Percentiles rank a stretch among this genome's conserved stretches.
phyloP scores from a whole-genome alignment of 2,113 vertebrate species.

The Megaceryle maxima region DNA sequence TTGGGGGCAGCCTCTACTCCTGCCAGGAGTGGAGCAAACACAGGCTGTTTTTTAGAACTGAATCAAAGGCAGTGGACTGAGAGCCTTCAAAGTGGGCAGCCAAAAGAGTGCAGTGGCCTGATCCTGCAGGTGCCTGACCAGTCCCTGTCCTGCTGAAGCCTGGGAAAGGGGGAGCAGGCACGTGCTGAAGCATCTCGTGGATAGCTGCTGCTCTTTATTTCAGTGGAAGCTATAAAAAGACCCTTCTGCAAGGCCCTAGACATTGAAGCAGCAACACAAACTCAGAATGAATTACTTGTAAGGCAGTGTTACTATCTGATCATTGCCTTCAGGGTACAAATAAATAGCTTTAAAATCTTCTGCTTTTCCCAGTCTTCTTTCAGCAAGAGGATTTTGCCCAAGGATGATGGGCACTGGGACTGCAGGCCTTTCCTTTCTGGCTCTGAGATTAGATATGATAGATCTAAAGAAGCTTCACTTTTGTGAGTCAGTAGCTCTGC shows the following conservation, averaged over 20 bases:
- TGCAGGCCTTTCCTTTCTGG: not conserved
- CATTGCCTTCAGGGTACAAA: not conserved
- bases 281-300: not conserved
- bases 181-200: not conserved
- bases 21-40: not conserved
- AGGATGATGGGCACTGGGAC: not conserved
- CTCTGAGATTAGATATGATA: not conserved
- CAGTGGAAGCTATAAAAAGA: not conserved
- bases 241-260: not conserved
- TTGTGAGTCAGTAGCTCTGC: not conserved
- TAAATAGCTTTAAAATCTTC: not conserved
- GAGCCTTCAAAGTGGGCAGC: not conserved
- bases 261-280: not conserved
- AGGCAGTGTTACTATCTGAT: not conserved
- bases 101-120: not conserved
- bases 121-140: not conserved
- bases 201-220: not conserved
- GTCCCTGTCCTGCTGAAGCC: not conserved
- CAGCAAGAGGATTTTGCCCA: not conserved
- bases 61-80: not conserved
- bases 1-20: not conserved
- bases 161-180: not conserved
- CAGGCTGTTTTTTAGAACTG: not conserved
- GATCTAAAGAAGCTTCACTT: not conserved
- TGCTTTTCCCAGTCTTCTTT: not conserved